These are phyloP conservation scores for Megaptera novaeangliae DNA, from an alignment of 2,113 vertebrate species.

Conservation along the genomic window DNA sequence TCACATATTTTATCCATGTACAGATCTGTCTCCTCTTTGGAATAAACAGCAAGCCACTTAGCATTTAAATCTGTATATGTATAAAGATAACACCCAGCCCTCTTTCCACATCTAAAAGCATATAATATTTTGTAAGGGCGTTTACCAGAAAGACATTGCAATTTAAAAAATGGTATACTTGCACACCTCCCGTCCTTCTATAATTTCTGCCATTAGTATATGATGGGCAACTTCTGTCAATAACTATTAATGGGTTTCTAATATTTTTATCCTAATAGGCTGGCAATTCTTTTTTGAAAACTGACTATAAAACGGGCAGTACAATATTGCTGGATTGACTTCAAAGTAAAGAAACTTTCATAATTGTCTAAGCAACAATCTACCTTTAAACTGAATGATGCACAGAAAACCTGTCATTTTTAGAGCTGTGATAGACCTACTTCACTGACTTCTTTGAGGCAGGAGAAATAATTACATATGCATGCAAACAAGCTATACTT, in stretches of 20 bases:
- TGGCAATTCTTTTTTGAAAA: constrained; percentile 3
- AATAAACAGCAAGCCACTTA: neutral
- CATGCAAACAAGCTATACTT: constrained; percentile 23
- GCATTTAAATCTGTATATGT: neutral
- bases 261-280: neutral
- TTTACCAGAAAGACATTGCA: constrained; percentile 11
- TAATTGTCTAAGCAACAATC: constrained; percentile 1
- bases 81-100: neutral
- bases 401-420: constrained; percentile 6
- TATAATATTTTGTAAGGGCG: neutral
- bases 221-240: neutral
- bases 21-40: neutral
- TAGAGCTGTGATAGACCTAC: neutral
- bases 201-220: neutral
- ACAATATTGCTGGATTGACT: neutral
- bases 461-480: neutral
- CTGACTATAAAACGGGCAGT: neutral
- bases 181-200: neutral
- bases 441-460: constrained; percentile 5
- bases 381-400: neutral
- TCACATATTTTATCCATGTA: neutral
- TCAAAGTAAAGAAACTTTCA: constrained; percentile 34
- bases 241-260: neutral
- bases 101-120: neutral
- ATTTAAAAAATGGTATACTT: neutral